Evolutionary conservation across 2,888 invertebrate genomes (phyloP).

Genomic region (Agrypnus murinus): DNA sequence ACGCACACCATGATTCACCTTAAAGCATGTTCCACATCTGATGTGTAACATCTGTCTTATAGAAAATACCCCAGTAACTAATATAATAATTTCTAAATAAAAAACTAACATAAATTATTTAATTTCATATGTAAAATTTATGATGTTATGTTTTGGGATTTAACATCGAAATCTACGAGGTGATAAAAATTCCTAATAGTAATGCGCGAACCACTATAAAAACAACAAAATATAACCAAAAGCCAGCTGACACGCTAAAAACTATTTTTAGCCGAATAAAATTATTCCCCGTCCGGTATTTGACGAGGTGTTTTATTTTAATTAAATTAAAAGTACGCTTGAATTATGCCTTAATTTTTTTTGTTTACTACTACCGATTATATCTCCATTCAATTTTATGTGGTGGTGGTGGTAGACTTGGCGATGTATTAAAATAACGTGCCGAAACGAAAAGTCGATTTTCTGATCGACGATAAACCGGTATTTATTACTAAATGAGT

Average conservation of each 20-base stretch:
- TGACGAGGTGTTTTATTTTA: slow-evolving; percentile 27
- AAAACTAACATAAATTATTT: too few species aligned
- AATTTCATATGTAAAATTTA: not conserved
- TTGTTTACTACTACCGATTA: slow-evolving; percentile 26
- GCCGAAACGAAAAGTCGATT: slow-evolving; percentile 36
- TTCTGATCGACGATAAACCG: slow-evolving; percentile 40
- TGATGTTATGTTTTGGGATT: slow-evolving; percentile 12
- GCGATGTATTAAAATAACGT: slow-evolving; percentile 17
- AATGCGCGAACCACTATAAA: slow-evolving; percentile 14
- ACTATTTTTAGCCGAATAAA: slow-evolving; percentile 22
- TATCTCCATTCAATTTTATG: slow-evolving; percentile 37
- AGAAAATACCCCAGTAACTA: too few species aligned
- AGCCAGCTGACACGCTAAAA: slow-evolving; percentile 24
- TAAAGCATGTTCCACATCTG: too few species aligned
- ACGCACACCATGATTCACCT: too few species aligned
- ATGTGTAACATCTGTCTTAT: too few species aligned
- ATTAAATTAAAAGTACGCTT: slow-evolving; percentile 25
- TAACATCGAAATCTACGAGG: slow-evolving; percentile 10
- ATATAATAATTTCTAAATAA: too few species aligned
- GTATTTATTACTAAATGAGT: slow-evolving; percentile 43
- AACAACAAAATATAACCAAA: too few species aligned
- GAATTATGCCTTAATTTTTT: slow-evolving; percentile 26
- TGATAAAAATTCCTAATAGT: slow-evolving; percentile 16
- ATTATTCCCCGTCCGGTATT: slow-evolving; percentile 20
- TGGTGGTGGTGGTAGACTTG: slow-evolving; percentile 23